Evolutionary conservation across 2,113 vertebrate genomes (phyloP).

Genomic region (Eptesicus fuscus): DNA sequence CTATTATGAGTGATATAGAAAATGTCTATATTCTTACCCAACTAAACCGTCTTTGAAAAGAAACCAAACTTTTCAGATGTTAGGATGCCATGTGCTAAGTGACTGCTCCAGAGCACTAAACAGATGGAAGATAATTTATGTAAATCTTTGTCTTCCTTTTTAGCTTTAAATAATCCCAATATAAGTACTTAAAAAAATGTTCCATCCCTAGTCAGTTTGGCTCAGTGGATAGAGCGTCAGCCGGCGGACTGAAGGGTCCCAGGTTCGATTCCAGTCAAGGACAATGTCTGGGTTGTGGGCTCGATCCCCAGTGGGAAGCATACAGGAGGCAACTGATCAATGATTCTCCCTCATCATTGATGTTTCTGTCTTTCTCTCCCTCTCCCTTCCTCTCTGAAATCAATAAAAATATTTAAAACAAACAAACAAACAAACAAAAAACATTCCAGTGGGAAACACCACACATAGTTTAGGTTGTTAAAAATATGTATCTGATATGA

Average conservation of each 20-base stretch:
- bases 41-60: neutral
- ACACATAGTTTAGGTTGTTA: neutral
- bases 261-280: too few species aligned
- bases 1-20: neutral
- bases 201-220: too few species aligned
- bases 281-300: too few species aligned
- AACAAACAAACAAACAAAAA: neutral
- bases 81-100: neutral
- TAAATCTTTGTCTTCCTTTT: neutral
- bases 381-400: too few species aligned
- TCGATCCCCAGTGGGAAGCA: too few species aligned
- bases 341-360: too few species aligned
- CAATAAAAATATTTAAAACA: neutral
- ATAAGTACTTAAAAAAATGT: neutral
- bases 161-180: neutral
- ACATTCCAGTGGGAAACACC: accelerated
- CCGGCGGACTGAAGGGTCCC: too few species aligned
- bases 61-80: neutral
- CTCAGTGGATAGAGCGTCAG: too few species aligned
- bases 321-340: too few species aligned
- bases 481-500: neutral
- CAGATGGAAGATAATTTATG: neutral
- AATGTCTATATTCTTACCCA: neutral
- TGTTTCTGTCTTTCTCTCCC: too few species aligned
- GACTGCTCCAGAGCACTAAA: neutral